A percentile compares a stretch with the other conserved stretches of the same genome.
Conservation (phyloP, 2,797 vertebrate species). For the Tragopan temminckii region DNA sequence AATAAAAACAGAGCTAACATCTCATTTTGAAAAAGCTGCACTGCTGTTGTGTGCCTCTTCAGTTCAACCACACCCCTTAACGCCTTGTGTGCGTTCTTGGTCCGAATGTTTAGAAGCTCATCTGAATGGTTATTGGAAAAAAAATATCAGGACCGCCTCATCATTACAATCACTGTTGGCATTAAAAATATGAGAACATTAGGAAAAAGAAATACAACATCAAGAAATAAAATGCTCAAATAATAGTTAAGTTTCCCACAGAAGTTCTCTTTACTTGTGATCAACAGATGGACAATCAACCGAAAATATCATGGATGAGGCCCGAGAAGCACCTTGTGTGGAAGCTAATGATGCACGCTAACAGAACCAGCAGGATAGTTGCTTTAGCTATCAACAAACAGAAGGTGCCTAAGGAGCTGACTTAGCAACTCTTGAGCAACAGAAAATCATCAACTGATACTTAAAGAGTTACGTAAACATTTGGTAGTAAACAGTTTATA, state of each 20-base stretch:
- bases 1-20: not conserved
- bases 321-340: not conserved
- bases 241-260: not conserved
- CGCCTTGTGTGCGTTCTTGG: not conserved
- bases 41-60: not conserved
- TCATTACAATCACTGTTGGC: not conserved
- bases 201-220: not conserved
- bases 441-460: not conserved
- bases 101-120: not conserved
- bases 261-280: not conserved
- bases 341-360: not conserved
- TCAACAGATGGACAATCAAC: not conserved
- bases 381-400: not conserved
- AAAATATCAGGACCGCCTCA: not conserved
- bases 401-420: too few relatives aligned
- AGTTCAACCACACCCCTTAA: not conserved
- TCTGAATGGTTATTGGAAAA: not conserved
- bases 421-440: not conserved
- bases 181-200: not conserved
- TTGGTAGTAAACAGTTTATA: not conserved
- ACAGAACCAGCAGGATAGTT: not conserved
- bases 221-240: not conserved
- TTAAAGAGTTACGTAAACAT: not conserved
- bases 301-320: fast-evolving
- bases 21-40: not conserved